A percentile compares a stretch with the other conserved stretches of the same genome.
phyloP scores from a whole-genome alignment of 2,113 vertebrate species.

The Passer montanus region DNA sequence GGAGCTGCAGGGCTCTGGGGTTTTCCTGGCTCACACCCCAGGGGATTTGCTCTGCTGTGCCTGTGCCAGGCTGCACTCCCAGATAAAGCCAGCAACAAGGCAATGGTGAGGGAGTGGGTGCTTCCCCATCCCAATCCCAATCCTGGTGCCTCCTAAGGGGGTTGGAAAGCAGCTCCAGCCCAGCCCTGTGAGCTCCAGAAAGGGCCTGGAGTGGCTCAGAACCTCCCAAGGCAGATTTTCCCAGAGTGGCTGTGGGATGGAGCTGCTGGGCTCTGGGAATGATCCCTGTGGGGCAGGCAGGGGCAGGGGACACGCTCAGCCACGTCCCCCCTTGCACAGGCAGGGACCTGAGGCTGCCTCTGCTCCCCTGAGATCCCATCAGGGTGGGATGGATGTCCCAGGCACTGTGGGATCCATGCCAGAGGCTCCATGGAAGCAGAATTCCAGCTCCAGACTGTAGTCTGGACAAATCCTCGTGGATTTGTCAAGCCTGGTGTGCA shows the following conservation, averaged over 20 bases:
- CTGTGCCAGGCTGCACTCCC: neutral
- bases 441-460: neutral
- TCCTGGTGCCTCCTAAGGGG: neutral
- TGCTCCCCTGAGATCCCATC: neutral
- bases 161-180: neutral
- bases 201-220: neutral
- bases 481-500: neutral
- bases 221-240: fast-evolving
- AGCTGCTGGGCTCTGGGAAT: neutral
- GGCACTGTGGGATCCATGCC: neutral
- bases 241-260: neutral
- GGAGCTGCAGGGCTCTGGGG: fast-evolving
- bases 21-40: neutral
- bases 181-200: neutral
- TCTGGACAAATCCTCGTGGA: neutral
- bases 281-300: neutral
- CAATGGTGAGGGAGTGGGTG: neutral
- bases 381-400: neutral
- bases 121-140: neutral
- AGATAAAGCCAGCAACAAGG: neutral
- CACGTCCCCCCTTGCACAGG: fast-evolving
- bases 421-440: neutral
- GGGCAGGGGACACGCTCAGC: neutral
- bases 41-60: neutral
- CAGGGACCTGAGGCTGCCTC: neutral